These are phyloP conservation scores for Henricia sp. DNA, from an alignment of 53 echinoderm and acorn worm genomes.

Conservation along the genomic window DNA sequence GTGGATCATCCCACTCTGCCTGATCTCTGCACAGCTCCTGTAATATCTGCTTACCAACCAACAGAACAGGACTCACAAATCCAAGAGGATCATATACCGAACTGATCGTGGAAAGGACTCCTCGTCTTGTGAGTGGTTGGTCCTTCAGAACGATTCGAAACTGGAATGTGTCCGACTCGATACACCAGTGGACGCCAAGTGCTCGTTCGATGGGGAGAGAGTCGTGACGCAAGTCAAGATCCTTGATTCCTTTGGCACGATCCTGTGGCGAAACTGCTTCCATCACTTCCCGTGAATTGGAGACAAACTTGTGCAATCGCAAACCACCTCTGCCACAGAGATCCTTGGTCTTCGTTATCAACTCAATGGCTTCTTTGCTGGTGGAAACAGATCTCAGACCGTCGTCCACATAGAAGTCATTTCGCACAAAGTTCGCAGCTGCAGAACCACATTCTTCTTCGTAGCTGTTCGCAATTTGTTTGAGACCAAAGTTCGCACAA, in stretches of 20 bases:
- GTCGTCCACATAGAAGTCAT: conserved; percentile 76
- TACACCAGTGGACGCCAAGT: conserved; percentile 72
- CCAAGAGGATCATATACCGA: conserved; percentile 77
- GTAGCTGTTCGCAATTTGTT: conserved; percentile 45
- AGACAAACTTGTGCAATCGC: conserved; percentile 73
- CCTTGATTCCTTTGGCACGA: conserved; percentile 37
- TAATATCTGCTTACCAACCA: conserved; percentile 71
- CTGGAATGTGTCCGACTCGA: conserved; percentile 70
- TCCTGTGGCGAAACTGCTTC: conserved; percentile 54
- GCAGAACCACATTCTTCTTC: conserved; percentile 60
- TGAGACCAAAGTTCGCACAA: conserved; percentile 66
- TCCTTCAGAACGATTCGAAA: conserved; percentile 67
- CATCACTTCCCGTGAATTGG: conserved; percentile 72
- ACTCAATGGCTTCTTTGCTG: not conserved
- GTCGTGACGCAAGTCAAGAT: conserved; percentile 46
- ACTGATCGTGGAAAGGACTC: conserved; percentile 67
- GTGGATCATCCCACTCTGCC: conserved; percentile 69
- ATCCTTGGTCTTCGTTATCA: conserved; percentile 35
- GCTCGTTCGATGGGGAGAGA: conserved; percentile 62
- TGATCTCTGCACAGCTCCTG: conserved; percentile 63
- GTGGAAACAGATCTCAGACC: conserved; percentile 64
- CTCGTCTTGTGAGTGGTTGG: conserved; percentile 64
- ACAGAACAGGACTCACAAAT: conserved; percentile 55
- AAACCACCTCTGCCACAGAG: conserved; percentile 64
- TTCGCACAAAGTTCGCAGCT: conserved; percentile 58